Conservation (phyloP, 2,113 vertebrate species). For the Leuciscus idus region DNA sequence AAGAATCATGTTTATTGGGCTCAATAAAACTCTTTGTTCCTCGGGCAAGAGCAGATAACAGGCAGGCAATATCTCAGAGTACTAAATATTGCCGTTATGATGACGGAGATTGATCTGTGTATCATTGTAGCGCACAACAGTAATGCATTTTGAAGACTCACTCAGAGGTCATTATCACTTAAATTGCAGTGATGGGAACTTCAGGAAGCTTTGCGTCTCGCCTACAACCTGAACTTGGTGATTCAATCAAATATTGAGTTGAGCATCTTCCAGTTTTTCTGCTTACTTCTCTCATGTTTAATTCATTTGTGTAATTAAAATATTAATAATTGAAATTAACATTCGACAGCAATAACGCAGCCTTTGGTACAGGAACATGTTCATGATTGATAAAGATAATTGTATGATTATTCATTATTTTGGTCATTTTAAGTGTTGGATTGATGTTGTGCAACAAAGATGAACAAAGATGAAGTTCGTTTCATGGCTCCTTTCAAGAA, state of each 20-base stretch:
- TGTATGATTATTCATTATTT: constrained; percentile 44
- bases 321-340: constrained; percentile 54
- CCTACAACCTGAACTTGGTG: neutral
- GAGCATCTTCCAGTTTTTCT: constrained; percentile 31
- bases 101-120: constrained; percentile 29
- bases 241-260: constrained; percentile 6
- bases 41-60: constrained; percentile 33
- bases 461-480: constrained; percentile 18
- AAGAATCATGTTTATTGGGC: constrained; percentile 76
- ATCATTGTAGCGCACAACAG: constrained; percentile 23
- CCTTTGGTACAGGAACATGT: constrained; percentile 41
- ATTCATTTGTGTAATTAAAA: constrained; percentile 50
- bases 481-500: constrained; percentile 38
- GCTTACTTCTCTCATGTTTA: constrained; percentile 44
- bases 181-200: constrained; percentile 12
- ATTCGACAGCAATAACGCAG: constrained; percentile 34
- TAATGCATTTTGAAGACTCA: constrained; percentile 32
- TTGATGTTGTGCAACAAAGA: constrained; percentile 44
- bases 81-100: constrained; percentile 47
- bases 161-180: constrained; percentile 36
- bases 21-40: constrained; percentile 80
- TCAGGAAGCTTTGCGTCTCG: constrained; percentile 15
- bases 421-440: constrained; percentile 43
- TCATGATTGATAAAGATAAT: constrained; percentile 43
- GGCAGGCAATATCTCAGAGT: constrained; percentile 45